Evolutionary conservation across 2,113 vertebrate species (phyloP).

Genomic region (Cryptoleucopteryx plumbea): DNA sequence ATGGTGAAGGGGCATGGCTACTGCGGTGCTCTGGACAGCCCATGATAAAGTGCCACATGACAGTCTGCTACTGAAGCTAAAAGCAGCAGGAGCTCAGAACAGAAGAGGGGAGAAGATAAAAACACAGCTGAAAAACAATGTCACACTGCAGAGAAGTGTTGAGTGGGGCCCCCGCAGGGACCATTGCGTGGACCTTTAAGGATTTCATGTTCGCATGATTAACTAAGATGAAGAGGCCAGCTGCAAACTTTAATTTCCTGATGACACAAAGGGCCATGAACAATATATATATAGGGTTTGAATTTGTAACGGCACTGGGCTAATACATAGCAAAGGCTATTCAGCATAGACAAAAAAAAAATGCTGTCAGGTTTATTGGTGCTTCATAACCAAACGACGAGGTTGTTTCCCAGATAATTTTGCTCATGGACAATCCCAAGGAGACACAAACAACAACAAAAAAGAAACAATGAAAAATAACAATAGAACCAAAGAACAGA

Average conservation of each 20-base stretch:
- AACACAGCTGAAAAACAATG: slow-evolving; percentile 69
- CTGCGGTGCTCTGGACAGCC: not conserved
- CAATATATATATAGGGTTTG: slow-evolving; percentile 74
- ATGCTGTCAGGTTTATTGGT: not conserved
- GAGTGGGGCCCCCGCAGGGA: slow-evolving; percentile 70
- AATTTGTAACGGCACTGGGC: slow-evolving; percentile 63
- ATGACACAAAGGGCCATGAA: slow-evolving; percentile 74
- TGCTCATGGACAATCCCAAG: not conserved
- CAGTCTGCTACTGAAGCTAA: slow-evolving; percentile 52
- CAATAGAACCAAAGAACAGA: not conserved
- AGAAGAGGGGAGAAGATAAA: slow-evolving; percentile 61
- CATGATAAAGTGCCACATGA: slow-evolving; percentile 57
- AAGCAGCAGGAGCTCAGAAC: slow-evolving; percentile 69
- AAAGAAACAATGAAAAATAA: not conserved
- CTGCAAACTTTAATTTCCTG: slow-evolving; percentile 83
- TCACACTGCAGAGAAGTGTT: slow-evolving; percentile 51
- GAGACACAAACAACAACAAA: not conserved
- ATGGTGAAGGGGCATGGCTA: not conserved
- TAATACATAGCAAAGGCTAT: slow-evolving; percentile 59
- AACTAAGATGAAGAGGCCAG: slow-evolving; percentile 80
- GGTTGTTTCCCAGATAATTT: slow-evolving; percentile 13
- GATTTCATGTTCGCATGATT: slow-evolving; percentile 78
- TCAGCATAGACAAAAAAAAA: not conserved
- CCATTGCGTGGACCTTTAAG: slow-evolving; percentile 69
- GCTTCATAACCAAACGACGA: not conserved